Percentiles rank a stretch among this genome's conserved stretches.
Conservation (phyloP, 2,888 invertebrate genomes). For the Panorpa germanica region DNA sequence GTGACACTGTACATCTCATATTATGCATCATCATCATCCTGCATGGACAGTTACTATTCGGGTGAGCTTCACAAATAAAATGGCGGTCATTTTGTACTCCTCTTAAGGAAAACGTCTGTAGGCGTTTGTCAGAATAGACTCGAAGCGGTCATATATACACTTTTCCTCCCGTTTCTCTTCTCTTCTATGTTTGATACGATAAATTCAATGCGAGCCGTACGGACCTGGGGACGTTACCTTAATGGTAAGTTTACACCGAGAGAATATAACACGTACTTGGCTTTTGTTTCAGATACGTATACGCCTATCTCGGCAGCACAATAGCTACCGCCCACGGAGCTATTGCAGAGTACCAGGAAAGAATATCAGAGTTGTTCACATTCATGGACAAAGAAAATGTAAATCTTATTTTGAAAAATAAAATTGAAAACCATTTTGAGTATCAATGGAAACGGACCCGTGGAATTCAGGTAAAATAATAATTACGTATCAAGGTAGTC, state of each 20-base stretch:
- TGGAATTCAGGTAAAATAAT: slow-evolving; percentile 26
- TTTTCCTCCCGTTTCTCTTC: too few relatives aligned
- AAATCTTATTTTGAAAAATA: slow-evolving; percentile 22
- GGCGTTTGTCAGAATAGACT: too few relatives aligned
- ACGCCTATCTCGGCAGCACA: slow-evolving; percentile 27
- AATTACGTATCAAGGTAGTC: too few relatives aligned
- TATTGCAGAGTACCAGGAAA: slow-evolving; percentile 27
- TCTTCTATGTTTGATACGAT: slow-evolving; percentile 10
- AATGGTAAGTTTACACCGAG: neutral
- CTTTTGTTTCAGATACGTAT: slow-evolving; percentile 22
- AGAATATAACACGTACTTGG: neutral
- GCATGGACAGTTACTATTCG: slow-evolving; percentile 29
- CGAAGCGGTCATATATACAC: too few relatives aligned
- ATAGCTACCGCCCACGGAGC: slow-evolving; percentile 30
- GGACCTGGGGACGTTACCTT: neutral
- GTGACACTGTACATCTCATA: slow-evolving; percentile 25
- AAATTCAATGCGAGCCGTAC: neutral
- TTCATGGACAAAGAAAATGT: slow-evolving; percentile 27
- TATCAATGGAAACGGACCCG: slow-evolving; percentile 32
- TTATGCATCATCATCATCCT: slow-evolving; percentile 25
- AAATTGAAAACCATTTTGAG: slow-evolving; percentile 27
- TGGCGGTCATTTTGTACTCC: too few relatives aligned
- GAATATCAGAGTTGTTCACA: slow-evolving; percentile 26
- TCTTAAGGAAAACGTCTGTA: too few relatives aligned
- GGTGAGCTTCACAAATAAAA: too few relatives aligned